These are phyloP conservation scores for Galerucella calmariensis DNA, from an alignment of 2,888 invertebrate genomes.

Conservation along the genomic window DNA sequence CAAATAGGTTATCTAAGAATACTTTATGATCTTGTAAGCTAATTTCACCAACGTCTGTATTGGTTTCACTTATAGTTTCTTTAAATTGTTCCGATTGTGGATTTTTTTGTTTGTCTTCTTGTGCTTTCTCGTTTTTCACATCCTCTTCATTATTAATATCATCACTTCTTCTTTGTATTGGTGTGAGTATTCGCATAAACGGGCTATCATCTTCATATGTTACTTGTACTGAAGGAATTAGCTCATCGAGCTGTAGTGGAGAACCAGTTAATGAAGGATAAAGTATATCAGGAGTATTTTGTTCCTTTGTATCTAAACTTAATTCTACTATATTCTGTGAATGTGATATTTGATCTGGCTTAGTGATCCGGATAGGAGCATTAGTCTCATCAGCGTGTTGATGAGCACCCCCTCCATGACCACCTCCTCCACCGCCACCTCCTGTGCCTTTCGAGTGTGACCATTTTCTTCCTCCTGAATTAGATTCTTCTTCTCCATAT, in stretches of 20 bases:
- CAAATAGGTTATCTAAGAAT: neutral
- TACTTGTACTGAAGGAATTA: neutral
- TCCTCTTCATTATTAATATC: neutral
- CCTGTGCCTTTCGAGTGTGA: slow-evolving; percentile 50
- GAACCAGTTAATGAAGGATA: slow-evolving; percentile 10
- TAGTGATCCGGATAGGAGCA: slow-evolving; percentile 8
- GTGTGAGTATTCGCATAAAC: neutral
- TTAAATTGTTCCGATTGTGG: neutral
- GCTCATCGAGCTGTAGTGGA: neutral
- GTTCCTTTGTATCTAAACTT: neutral
- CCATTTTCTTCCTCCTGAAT: slow-evolving; percentile 69
- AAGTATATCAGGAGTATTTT: neutral
- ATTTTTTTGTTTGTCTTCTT: neutral
- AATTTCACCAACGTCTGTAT: neutral
- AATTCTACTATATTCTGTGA: neutral
- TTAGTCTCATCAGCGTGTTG: slow-evolving; percentile 15
- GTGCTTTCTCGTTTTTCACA: neutral
- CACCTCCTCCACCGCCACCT: slow-evolving; percentile 41
- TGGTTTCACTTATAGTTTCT: neutral
- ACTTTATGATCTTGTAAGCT: neutral
- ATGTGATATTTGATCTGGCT: neutral
- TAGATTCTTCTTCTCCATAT: slow-evolving; percentile 65
- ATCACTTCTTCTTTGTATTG: slow-evolving; percentile 11
- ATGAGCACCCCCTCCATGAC: slow-evolving; percentile 39
- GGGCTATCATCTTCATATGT: neutral